Evolutionary conservation across 2,888 invertebrate genomes (phyloP).

Genomic region (Hydrotaea cyrtoneurina): DNA sequence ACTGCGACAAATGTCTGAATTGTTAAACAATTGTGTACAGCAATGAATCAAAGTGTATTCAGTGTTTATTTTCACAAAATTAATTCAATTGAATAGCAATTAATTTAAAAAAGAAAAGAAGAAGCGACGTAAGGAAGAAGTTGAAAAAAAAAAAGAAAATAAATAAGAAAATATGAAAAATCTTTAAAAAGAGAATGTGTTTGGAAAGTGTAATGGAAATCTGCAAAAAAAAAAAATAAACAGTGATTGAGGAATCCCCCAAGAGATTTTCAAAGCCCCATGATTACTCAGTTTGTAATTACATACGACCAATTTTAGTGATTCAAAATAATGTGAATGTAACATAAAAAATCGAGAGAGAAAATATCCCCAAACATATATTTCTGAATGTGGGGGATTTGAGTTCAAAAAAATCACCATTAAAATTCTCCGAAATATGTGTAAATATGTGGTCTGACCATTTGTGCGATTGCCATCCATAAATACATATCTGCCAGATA

Average conservation of each 20-base stretch:
- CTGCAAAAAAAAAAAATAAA: background rate
- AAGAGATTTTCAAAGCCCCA: background rate
- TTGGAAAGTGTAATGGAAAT: no score
- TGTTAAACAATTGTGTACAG: constrained; percentile 20
- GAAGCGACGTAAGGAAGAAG: background rate
- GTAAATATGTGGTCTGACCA: background rate
- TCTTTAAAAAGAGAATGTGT: no score
- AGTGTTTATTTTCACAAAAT: background rate
- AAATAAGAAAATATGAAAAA: background rate
- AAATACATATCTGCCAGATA: background rate
- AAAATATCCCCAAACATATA: background rate
- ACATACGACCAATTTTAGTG: no score
- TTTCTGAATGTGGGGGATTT: background rate
- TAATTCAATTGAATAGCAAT: constrained; percentile 1
- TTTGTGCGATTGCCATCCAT: background rate
- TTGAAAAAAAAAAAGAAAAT: background rate
- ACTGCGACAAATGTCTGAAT: background rate
- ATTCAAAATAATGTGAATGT: background rate
- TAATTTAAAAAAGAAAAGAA: background rate
- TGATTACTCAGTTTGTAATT: no score
- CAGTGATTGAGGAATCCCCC: background rate
- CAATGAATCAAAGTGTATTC: constrained; percentile 21
- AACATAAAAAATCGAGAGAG: background rate
- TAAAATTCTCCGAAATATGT: no score
- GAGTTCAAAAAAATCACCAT: background rate